These are phyloP conservation scores for Ectropis grisescens DNA, from an alignment of 1,140 invertebrate genomes.

Conservation along the genomic window DNA sequence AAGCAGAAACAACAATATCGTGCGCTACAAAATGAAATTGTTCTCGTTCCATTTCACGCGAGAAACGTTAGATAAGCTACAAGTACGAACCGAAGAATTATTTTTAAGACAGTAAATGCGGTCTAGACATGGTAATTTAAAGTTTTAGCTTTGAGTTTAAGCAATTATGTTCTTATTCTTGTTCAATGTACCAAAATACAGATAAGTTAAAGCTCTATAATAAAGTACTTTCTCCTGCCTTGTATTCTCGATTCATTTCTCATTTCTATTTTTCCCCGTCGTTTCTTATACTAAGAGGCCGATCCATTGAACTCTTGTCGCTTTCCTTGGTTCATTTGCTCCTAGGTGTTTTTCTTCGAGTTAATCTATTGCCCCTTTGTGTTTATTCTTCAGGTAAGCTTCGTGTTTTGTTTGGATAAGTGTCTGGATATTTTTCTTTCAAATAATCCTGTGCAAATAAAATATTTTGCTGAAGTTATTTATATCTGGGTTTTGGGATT, in stretches of 20 bases:
- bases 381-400: too few species aligned
- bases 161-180: too few species aligned
- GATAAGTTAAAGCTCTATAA: constrained; percentile 5
- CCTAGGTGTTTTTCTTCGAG: constrained; percentile 10
- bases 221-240: neutral
- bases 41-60: too few species aligned
- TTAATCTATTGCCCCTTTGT: constrained; percentile 8
- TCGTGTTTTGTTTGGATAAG: too few species aligned
- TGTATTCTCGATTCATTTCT: constrained; percentile 10
- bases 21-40: too few species aligned
- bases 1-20: neutral
- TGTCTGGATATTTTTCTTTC: too few species aligned
- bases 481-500: too few species aligned
- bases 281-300: constrained; percentile 10
- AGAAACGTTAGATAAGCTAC: too few species aligned
- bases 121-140: too few species aligned
- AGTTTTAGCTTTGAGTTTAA: too few species aligned
- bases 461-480: too few species aligned
- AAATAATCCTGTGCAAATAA: too few species aligned
- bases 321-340: constrained; percentile 14
- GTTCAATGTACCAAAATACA: constrained; percentile 3
- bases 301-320: constrained; percentile 10
- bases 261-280: constrained; percentile 14
- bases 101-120: neutral
- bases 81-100: neutral